Base-by-base conservation (phyloP, 2,113 vertebrate species). In the Suncus etruscus region DNA sequence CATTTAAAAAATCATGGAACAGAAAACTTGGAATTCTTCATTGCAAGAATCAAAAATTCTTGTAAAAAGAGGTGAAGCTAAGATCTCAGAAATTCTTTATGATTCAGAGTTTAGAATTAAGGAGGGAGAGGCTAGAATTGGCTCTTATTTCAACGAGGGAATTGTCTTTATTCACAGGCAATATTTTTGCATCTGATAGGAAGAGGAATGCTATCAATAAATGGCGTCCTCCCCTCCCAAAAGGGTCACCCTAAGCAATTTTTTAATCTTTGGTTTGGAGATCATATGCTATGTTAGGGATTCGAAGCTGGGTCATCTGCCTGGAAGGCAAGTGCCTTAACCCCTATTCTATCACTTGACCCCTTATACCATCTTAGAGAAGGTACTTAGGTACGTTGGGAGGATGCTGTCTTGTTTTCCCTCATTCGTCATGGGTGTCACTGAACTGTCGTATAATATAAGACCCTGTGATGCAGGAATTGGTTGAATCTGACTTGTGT, bases 11-110 rank as follows among this genome's bases (percentile, higher is more conserved):
- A 87, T 81, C 16, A 47, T 12, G 65, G 45, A 50, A 54, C 31
- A 50, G n/a, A 29, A 39, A 32, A 14, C 77, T 92, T 65, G 68
- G 22, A 22, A n/a, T 78, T 94, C 77, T 72, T 39, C 47, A 10
- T 91, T n/a, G 45, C 50, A 66, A 66, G 74, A 50, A 78, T 87
- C 45, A 72, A 74, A 74, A 83, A 25, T 24, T 9, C 80, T 39
- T 11, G 15, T 50, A 22, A 50, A 87, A 22, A 1, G 27, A 47
- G 8, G 14, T 22, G 24, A 72, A 78, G 1, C 6, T 58, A 5
- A 15, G 14, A 25, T 27, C 25, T 81, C 39, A 61, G 54, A 54
- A 66, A 18, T 65, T 12, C 2, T 0, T 22, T 88, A 5, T 0
- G 6, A 20, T 25, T 90, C 61, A 68, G 47, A 31, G 8, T 63